Evolutionary conservation across 2,888 invertebrate species (phyloP), one percentile per base, ranked within the genome.

Genomic region (Cephus pygmeus): DNA sequence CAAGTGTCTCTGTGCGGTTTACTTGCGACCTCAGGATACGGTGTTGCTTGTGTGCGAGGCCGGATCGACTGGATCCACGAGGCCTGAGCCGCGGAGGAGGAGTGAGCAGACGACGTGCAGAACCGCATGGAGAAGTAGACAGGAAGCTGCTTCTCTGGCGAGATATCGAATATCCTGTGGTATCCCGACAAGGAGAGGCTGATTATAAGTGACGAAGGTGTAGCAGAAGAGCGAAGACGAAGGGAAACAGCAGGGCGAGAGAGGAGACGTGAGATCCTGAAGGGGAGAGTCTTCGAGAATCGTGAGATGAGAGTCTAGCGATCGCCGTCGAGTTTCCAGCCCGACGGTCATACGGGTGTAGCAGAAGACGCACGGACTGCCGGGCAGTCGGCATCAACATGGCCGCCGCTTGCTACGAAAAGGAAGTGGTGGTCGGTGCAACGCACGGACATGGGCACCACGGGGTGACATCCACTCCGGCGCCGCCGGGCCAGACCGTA

Each of bases 251-350:
- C 40, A 68, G 69, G 76, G 75, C 34, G 36, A 56, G 56, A 34
- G 69, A 35, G 75, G 73, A 71, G 35, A 40, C 73, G 79, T 78
- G 73, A 73, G 76, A 76, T 73, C 31, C 73, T 31, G 76, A 80
- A 15, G 40, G 15, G 15, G 40, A 40, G 40, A 40, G 6, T 40
- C 40, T 40, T 15, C 12, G 78, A 69, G 73, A 71, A 79, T 77
- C 78, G 73, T 76, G 75, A 78, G 40, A 69, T 82, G 91, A 93
- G 30, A 92, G 92, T 83, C 90, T 92, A 69, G 92, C 92, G 81
- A 92, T 92, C 1, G 88, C 79, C 69, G 79, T 76, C 79, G 80
- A 36, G 75, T 82, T 78, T 40, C 40, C 15, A 40, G 79, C 80
- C 81, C 83, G 84, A 83, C 85, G 81, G 83, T 85, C 84, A 84